A percentile compares a stretch with the other conserved stretches of the same genome.
Conservation (phyloP, 2,888 invertebrate species). For the Hyposoter didymator region DNA sequence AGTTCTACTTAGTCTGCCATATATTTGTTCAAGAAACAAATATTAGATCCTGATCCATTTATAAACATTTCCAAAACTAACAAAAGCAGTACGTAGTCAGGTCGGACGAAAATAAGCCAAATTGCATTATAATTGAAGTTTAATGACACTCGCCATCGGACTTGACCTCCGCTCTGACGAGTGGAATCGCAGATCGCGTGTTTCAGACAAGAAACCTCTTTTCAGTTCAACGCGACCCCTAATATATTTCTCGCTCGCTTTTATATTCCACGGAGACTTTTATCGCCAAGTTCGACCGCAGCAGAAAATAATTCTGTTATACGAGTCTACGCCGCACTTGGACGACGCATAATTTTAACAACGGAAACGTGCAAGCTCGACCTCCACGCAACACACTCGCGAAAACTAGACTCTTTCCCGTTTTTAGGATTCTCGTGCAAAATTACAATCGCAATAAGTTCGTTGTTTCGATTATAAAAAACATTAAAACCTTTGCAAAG, state of each 20-base stretch:
- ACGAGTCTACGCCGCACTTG: neutral
- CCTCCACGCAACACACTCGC: neutral
- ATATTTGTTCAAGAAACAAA: neutral
- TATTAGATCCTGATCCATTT: neutral
- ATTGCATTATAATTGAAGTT: conserved; percentile 54
- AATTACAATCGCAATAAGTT: neutral
- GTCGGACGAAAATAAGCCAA: conserved; percentile 25
- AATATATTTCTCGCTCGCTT: conserved; percentile 11
- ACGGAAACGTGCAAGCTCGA: neutral
- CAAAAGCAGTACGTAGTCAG: neutral
- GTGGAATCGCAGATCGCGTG: conserved; percentile 60
- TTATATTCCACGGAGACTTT: neutral
- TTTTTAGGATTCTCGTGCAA: neutral
- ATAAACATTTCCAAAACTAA: conserved; percentile 3
- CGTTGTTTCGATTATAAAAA: neutral
- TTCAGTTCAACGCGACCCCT: neutral
- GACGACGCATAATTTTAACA: neutral
- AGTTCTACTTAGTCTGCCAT: neutral
- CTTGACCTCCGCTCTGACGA: conserved; percentile 51
- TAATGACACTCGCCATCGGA: conserved; percentile 46
- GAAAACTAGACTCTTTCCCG: neutral
- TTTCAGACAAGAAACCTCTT: conserved; percentile 1
- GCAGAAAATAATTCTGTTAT: conserved; percentile 8
- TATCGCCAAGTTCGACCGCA: neutral
- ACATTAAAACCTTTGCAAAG: neutral